Evolutionary conservation across 2,888 invertebrate species (phyloP), one percentile per base, ranked within the genome.

Genomic region (Drosophila nr. perissopoda): DNA sequence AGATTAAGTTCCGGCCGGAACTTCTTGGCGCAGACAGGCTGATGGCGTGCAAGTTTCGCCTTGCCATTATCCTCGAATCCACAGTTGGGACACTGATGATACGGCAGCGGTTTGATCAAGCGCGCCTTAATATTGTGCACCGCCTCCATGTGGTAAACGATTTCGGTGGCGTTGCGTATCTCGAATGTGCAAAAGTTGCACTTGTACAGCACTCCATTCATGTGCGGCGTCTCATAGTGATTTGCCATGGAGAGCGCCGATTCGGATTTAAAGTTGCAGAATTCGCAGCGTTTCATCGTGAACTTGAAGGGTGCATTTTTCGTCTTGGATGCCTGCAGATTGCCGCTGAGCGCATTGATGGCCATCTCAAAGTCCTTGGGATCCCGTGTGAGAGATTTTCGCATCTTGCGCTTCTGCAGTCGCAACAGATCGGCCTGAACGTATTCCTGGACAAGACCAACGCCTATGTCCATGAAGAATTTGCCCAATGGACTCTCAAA

Each of bases 41-140:
- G 95, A 94, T 99, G 99, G 46, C 98, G 95, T 0, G 96, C 97
- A 83, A 98, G 94, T 93, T 98, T 98, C 34, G 97, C 97, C 93
- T 98, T 98, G 63, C 97, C 97, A 90, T 98, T 98, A 87, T 98
- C 98, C 92, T 99, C 98, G 91, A 98, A 98, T 1, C 97, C 97
- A 94, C 99, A 99, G 91, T 97, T 97, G 0, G 97, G 96, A 92
- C 98, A 99, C 92, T 98, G 97, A 92, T 98, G 98, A 92, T 97
- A 97, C 0, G 97, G 96, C 33, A 97, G 96, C 1, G 97, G 97
- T 77, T 97, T 95, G 88, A 98, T 97, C 70, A 98, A 93, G 74
- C 96, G 95, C 7, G 97, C 98, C 83, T 96, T 95, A 21, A 96
- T 95, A 82, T 96, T 96, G 92, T 99, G 99, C 90, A 97, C 96